These are phyloP conservation scores for Loxodonta africana DNA, from an alignment of 2,113 vertebrate genomes.

Conservation along the genomic window DNA sequence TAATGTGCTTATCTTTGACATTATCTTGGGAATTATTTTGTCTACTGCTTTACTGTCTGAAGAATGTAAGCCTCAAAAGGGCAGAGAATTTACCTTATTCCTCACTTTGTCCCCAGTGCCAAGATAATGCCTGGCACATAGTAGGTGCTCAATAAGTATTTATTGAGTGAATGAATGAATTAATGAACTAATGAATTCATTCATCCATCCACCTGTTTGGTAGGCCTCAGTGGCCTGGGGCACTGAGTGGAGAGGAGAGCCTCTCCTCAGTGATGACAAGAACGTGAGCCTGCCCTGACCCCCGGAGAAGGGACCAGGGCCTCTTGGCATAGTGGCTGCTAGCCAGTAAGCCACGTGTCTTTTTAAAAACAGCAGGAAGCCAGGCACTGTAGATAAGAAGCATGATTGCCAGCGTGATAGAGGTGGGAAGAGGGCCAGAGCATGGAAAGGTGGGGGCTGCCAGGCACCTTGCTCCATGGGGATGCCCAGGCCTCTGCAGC, in stretches of 20 bases:
- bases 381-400: constrained; percentile 62
- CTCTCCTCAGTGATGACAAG: not conserved
- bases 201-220: not conserved
- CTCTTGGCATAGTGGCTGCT: not conserved
- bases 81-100: constrained; percentile 15
- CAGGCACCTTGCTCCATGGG: constrained; percentile 61
- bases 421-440: constrained; percentile 38
- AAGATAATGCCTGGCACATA: not conserved
- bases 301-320: not conserved
- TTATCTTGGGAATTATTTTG: not conserved
- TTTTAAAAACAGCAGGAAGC: constrained; percentile 76
- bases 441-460: not conserved
- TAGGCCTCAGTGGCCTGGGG: not conserved
- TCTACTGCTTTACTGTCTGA: not conserved
- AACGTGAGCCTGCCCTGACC: not conserved
- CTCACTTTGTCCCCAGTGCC: not conserved
- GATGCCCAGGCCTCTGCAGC: constrained; percentile 75
- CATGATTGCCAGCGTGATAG: not conserved
- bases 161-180: not conserved
- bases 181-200: not conserved
- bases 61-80: not conserved
- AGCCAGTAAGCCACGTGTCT: not conserved
- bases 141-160: not conserved
- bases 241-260: not conserved
- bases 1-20: not conserved